Evolutionary conservation across 2,888 invertebrate species (phyloP).

Genomic region (Colletes collaris): DNA sequence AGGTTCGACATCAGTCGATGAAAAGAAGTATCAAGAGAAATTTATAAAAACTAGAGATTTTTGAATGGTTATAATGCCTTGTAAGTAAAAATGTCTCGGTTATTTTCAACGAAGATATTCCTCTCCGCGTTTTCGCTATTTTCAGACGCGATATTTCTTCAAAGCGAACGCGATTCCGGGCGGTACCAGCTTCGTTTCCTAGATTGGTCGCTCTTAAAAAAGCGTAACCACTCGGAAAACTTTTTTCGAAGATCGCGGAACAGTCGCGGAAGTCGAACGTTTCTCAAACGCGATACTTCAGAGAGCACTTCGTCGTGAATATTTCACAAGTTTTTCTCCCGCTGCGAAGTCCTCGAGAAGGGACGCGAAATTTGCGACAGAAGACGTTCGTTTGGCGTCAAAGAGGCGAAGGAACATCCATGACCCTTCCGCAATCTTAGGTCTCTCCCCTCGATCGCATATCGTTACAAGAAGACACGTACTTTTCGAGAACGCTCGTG

Average conservation of each 20-base stretch:
- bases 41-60: too few species aligned
- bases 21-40: too few species aligned
- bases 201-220: constrained; percentile 21
- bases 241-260: constrained; percentile 30
- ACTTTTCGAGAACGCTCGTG: too few species aligned
- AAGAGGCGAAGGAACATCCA: background rate
- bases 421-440: too few species aligned
- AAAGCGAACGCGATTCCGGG: background rate
- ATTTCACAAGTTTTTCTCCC: constrained; percentile 44
- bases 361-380: background rate
- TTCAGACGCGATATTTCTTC: constrained; percentile 4
- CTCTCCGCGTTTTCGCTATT: background rate
- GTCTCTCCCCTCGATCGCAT: too few species aligned
- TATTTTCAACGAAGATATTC: background rate
- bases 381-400: background rate
- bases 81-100: background rate
- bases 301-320: constrained; percentile 50
- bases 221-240: constrained; percentile 23
- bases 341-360: background rate
- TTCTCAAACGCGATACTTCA: constrained; percentile 30
- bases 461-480: too few species aligned
- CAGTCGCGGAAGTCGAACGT: constrained; percentile 30
- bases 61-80: too few species aligned
- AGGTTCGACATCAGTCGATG: too few species aligned
- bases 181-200: constrained; percentile 5